Percentiles rank a stretch among this genome's conserved stretches.
These are phyloP conservation scores for Lycocerus yunnanus DNA, from an alignment of 2,888 invertebrate species.

Conservation along the genomic window DNA sequence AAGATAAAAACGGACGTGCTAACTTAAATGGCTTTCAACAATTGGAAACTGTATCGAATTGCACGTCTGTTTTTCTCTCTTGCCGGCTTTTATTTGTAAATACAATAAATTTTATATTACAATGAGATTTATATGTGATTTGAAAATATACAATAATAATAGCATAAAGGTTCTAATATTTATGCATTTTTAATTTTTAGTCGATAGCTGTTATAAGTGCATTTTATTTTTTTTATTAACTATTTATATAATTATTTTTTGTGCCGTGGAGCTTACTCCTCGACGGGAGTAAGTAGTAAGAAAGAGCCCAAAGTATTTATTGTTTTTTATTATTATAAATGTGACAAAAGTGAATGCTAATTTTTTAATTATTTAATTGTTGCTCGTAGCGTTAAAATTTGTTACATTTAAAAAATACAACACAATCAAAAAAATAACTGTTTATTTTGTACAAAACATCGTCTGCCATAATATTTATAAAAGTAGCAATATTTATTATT, in stretches of 20 bases:
- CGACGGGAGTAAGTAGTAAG: no score
- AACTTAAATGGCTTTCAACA: background rate
- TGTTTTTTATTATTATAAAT: slow-evolving; percentile 4
- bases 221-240: slow-evolving; percentile 16
- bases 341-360: background rate
- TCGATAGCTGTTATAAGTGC: slow-evolving; percentile 21
- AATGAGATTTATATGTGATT: slow-evolving; percentile 25
- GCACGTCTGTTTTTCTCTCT: background rate
- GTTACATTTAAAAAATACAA: background rate
- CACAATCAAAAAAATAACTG: slow-evolving; percentile 3
- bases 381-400: background rate
- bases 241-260: slow-evolving; percentile 12
- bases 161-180: slow-evolving; percentile 16
- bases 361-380: background rate
- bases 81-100: slow-evolving; percentile 18
- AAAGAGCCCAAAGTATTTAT: background rate
- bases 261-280: background rate
- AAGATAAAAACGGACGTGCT: background rate
- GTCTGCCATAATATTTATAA: slow-evolving; percentile 26
- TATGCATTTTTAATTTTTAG: slow-evolving; percentile 14
- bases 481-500: background rate
- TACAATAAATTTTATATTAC: slow-evolving; percentile 14
- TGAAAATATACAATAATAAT: slow-evolving; percentile 26
- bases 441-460: slow-evolving; percentile 25
- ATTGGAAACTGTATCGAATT: background rate